Base-by-base conservation (phyloP, 2,113 vertebrate species). In the Misgurnus anguillicaudatus region DNA sequence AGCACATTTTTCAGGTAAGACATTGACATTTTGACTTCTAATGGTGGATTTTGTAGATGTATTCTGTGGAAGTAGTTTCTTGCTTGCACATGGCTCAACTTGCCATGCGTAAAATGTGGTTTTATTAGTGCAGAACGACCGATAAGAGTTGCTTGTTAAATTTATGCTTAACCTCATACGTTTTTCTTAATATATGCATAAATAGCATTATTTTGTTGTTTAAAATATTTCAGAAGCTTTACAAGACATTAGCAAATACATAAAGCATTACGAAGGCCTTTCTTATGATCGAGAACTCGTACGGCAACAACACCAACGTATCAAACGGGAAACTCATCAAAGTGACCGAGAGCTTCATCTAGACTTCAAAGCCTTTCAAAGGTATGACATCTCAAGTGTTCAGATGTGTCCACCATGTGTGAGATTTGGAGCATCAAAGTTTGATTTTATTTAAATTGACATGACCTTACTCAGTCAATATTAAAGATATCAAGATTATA, bases 331-430 rank as follows among this genome's bases (percentile, higher is more conserved):
- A 1, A 8, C 70, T 0, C 63, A 68, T 5, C 80, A 80, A 47
- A 48, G 85, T 13, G 78, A 80, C 8, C 53, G 74, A 0, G 9
- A 16, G 1, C 79, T 94, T 55, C 77, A 84, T 10, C 72, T 94
- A 14, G 82, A 92, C 80, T 89, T 95, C 51, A 86, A 75, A 16
- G 93, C 91, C 17, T 90, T 89, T 72, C 87, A 90, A 57, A 90
- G 90, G 91, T 92, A 80, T 7, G 66, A 11, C 7, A 63, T 48
- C 9, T 63, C 45, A 55, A 10, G 17, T 1, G 0, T 17, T 38
- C 36, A 78, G 5, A 45, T 19, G 3, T 31, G 8, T 38, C 41
- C 6, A 45, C 6, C 1, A 47, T 67, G 17, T 31, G 24, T 31
- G 24, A 31, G 24, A 31, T 31, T 31, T 31, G 24, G 24, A 31